Evolutionary conservation across 2,113 vertebrate species (phyloP).

Genomic region (Anthoscopus minutus): DNA sequence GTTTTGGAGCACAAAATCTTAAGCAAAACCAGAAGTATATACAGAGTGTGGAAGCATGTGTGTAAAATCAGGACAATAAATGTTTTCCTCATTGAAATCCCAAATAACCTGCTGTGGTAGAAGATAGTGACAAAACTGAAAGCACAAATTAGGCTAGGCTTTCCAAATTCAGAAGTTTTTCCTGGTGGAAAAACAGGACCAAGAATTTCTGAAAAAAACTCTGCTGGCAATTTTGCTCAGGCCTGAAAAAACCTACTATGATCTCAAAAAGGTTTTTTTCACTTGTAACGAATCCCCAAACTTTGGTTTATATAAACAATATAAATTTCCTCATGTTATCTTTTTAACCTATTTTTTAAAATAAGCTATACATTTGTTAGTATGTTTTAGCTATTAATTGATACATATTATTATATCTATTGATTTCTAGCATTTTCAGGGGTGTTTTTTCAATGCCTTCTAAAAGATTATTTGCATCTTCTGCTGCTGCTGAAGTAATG

Average conservation of each 20-base stretch:
- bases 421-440: not conserved
- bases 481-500: not conserved
- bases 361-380: not conserved
- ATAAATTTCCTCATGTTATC: accelerated
- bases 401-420: not conserved
- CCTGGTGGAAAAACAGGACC: not conserved
- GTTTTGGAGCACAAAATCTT: not conserved
- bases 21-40: not conserved
- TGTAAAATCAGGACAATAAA: not conserved
- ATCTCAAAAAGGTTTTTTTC: not conserved
- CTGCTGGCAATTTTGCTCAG: not conserved
- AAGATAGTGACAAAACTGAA: not conserved
- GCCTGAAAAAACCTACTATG: not conserved
- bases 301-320: not conserved
- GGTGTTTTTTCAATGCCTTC: not conserved
- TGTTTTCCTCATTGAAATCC: not conserved
- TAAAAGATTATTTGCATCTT: not conserved
- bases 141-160: not conserved
- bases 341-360: not conserved
- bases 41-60: not conserved
- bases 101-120: not conserved
- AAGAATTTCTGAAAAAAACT: not conserved
- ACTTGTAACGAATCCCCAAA: not conserved
- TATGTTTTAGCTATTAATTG: not conserved
- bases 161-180: not conserved